Evolutionary conservation across 2,888 invertebrate genomes (phyloP).

Genomic region (Orchesella flavescens): DNA sequence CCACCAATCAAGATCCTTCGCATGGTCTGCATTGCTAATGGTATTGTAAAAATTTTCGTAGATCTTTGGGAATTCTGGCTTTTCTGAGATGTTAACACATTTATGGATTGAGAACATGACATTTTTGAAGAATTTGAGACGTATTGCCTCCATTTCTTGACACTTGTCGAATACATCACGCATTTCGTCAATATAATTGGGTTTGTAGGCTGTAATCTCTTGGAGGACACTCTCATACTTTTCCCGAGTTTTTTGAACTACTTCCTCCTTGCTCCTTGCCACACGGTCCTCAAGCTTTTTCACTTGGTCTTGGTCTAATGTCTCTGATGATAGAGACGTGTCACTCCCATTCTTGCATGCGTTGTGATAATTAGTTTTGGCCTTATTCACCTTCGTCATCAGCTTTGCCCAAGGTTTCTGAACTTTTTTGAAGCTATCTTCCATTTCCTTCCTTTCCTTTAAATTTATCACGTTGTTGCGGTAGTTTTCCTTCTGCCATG

Average conservation of each 20-base stretch:
- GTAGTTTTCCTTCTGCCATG: slow-evolving; percentile 98
- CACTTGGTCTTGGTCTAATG: slow-evolving; percentile 85
- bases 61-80: slow-evolving; percentile 94
- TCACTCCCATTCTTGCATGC: slow-evolving; percentile 98
- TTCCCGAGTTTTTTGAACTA: too few relatives aligned
- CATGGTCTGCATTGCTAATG: slow-evolving; percentile 93
- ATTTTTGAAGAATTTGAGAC: slow-evolving; percentile 96
- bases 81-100: slow-evolving; percentile 94
- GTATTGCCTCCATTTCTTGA: slow-evolving; percentile 96
- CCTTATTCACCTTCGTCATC: too few relatives aligned
- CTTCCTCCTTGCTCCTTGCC: slow-evolving; percentile 94
- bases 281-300: slow-evolving; percentile 97
- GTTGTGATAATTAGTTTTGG: slow-evolving; percentile 95
- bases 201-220: slow-evolving; percentile 96
- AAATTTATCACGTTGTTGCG: slow-evolving; percentile 97
- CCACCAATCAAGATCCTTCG: slow-evolving; percentile 99
- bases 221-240: slow-evolving; percentile 87
- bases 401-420: slow-evolving; percentile 99
- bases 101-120: slow-evolving; percentile 95
- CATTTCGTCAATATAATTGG: slow-evolving; percentile 99
- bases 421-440: slow-evolving; percentile 98
- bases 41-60: slow-evolving; percentile 97
- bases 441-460: slow-evolving; percentile 98
- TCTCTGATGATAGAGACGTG: slow-evolving; percentile 94
- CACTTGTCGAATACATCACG: slow-evolving; percentile 94